phyloP scores from a whole-genome alignment of 1,140 invertebrate genomes.

The Drosophila sp. region DNA sequence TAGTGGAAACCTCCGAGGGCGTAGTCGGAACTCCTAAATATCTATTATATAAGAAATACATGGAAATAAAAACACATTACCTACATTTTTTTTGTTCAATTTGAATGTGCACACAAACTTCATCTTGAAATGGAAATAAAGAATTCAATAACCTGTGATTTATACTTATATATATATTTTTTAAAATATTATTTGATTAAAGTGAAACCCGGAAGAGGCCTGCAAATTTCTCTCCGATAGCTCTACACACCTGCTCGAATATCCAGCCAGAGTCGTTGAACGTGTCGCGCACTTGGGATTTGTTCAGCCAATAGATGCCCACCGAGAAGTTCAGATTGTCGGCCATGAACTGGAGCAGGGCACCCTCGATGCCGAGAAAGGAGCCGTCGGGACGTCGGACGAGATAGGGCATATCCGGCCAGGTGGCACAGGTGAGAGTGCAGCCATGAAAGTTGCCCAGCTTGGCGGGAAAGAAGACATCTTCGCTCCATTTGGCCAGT shows the following conservation, averaged over 20 bases:
- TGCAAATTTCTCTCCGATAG: no score
- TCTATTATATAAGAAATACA: constrained; percentile 37
- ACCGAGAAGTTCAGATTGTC: constrained; percentile 68
- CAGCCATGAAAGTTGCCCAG: constrained; percentile 70
- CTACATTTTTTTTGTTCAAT: no score
- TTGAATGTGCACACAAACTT: no score
- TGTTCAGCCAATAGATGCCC: constrained; percentile 63
- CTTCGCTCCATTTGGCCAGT: constrained; percentile 8
- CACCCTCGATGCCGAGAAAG: constrained; percentile 72
- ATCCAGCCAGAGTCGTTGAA: constrained; percentile 68
- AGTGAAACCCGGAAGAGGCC: no score
- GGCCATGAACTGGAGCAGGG: constrained; percentile 68
- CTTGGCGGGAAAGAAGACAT: constrained; percentile 57
- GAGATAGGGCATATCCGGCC: constrained; percentile 79
- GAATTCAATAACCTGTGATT: no score
- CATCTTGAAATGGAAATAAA: no score
- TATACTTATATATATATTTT: no score
- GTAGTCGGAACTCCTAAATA: constrained; percentile 64
- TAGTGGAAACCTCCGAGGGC: constrained; percentile 74
- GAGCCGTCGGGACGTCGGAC: constrained; percentile 28
- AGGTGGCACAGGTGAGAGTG: constrained; percentile 70
- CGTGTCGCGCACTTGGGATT: constrained; percentile 60
- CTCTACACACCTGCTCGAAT: constrained; percentile 71
- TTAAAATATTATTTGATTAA: no score
- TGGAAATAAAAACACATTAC: neutral